Base-by-base conservation (phyloP, 2,888 invertebrate genomes). In the Meandrusa payeni region DNA sequence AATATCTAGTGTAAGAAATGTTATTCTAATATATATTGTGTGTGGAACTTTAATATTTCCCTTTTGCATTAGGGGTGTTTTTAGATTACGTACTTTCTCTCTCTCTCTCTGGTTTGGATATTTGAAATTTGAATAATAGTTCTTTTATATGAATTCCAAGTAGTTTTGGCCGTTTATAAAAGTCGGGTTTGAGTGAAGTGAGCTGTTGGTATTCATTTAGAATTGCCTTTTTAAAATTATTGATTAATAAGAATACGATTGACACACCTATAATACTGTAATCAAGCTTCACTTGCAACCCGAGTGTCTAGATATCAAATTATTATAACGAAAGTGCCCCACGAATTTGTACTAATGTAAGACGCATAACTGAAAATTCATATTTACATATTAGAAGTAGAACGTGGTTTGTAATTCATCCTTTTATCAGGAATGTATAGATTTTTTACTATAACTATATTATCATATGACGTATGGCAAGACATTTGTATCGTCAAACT, bases 291-390 rank as follows among this genome's bases (percentile, higher is more conserved):
- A 65, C 63, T 64, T 61, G 50, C 47, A 22, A 59, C 53, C 54
- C 56, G 51, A 51, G 53, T 54, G 50, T 57, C 57, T 62, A 55
- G 56, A 50, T 61, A 53, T 55, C 59, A 51, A 57, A 59, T 57
- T 59, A 64, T 60, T n/a, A n/a, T n/a, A 62, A 72, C 63, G 54
- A 66, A 76, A 78, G 76, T 80, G 76, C 80, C 79, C 79, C 79
- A 79, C 78, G 81, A 81, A 82, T 81, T 81, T 82, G 76, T 78
- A 71, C 69, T 64, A 54, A 44, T 48, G 43, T 80, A 80, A 78
- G 76, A 62, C 69, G 73, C 68, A 77, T 72, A 67, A 59, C 64
- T 48, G 65, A 64, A 64, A 64, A 73, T 55, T 69, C 72, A 74
- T 80, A 77, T 74, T 70, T 71, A 73, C 69, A 72, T 72, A 54